These are phyloP conservation scores for Psittacus erithacus DNA, from an alignment of 2,113 vertebrate genomes.

Conservation along the genomic window DNA sequence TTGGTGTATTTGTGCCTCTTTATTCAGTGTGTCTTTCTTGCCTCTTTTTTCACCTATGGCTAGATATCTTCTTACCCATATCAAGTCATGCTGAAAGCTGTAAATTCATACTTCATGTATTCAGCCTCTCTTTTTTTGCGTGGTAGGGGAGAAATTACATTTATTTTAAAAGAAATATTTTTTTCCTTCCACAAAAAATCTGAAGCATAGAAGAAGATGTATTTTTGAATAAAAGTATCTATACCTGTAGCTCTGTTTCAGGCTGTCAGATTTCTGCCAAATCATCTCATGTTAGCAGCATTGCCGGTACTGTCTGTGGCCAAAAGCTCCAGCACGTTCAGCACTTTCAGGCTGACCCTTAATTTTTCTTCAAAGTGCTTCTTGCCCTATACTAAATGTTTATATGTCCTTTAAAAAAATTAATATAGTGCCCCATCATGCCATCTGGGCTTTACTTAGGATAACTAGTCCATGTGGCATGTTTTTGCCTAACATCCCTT, in stretches of 20 bases:
- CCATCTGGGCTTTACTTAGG: too few relatives aligned
- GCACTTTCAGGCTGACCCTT: background rate
- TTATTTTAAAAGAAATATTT: background rate
- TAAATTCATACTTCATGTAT: fast-evolving
- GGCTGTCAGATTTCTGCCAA: background rate
- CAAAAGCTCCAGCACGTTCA: background rate
- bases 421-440: too few relatives aligned
- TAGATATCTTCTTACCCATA: background rate
- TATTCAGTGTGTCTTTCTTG: background rate
- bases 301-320: background rate
- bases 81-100: background rate
- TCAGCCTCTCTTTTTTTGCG: background rate
- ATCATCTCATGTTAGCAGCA: background rate
- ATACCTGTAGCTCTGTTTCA: background rate
- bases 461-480: too few relatives aligned
- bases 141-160: fast-evolving
- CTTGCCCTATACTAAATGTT: background rate
- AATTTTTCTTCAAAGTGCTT: background rate
- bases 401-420: background rate
- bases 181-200: background rate
- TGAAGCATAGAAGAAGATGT: background rate
- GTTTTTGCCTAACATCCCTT: background rate
- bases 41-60: background rate
- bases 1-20: background rate
- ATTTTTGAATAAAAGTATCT: background rate